phyloP scores from a whole-genome alignment of 2,113 vertebrate species.

The Plestiodon gilberti region DNA sequence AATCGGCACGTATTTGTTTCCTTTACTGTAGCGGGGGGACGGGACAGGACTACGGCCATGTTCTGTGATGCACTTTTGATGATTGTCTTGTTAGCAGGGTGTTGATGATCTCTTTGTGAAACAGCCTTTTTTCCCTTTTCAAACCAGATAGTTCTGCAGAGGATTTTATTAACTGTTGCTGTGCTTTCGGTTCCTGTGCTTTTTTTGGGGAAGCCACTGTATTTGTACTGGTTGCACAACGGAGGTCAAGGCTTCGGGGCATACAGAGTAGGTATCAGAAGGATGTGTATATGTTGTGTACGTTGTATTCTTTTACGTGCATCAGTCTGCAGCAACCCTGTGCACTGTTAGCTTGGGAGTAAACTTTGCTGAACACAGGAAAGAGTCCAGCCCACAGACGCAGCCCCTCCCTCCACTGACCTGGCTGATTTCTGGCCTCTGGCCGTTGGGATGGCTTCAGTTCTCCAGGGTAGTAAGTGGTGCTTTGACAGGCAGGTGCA shows the following conservation, averaged over 20 bases:
- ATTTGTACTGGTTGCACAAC: slow-evolving; percentile 89
- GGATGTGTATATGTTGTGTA: neutral
- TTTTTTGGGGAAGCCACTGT: slow-evolving; percentile 91
- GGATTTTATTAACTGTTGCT: slow-evolving; percentile 84
- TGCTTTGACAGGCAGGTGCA: too few species aligned
- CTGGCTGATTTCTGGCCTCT: too few species aligned
- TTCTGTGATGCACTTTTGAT: neutral
- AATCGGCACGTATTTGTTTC: neutral
- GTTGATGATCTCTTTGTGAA: neutral
- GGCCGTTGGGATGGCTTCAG: too few species aligned
- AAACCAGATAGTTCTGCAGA: slow-evolving; percentile 83
- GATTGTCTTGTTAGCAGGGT: neutral
- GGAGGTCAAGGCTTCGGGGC: slow-evolving; percentile 81
- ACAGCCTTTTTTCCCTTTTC: neutral
- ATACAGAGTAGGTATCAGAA: slow-evolving; percentile 82
- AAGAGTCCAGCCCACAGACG: too few species aligned
- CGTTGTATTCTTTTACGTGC: too few species aligned
- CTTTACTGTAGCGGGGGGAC: neutral
- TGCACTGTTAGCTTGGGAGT: too few species aligned
- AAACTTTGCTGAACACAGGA: too few species aligned
- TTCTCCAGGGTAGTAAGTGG: too few species aligned
- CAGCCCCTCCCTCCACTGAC: too few species aligned
- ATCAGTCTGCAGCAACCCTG: too few species aligned
- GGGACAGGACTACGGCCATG: neutral
- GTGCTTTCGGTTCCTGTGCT: slow-evolving; percentile 89